A percentile compares a stretch with the other conserved stretches of the same genome.
These are phyloP conservation scores for Lepidonotus clava DNA, from an alignment of 2,888 invertebrate species.

Conservation along the genomic window DNA sequence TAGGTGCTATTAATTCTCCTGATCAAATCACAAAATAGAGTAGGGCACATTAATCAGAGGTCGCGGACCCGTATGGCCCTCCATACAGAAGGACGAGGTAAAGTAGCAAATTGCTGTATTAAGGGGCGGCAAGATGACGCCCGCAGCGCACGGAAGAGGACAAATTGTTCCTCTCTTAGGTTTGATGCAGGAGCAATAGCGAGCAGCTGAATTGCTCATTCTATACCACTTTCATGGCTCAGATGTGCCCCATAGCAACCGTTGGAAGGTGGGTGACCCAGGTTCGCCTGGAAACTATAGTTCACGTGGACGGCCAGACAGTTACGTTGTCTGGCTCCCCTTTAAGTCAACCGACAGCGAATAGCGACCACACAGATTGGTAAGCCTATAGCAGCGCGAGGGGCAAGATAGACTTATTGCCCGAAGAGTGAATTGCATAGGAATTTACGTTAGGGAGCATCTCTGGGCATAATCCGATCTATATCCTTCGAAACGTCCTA, in stretches of 20 bases:
- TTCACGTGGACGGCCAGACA: conserved; percentile 21
- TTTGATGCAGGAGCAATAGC: background rate
- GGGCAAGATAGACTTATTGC: no score
- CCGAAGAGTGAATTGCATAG: no score
- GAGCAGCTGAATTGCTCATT: background rate
- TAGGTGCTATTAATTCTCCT: background rate
- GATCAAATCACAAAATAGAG: background rate
- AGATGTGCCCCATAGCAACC: conserved; percentile 18
- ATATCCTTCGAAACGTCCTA: no score
- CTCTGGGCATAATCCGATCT: no score
- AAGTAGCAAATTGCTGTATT: background rate
- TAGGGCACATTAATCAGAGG: background rate
- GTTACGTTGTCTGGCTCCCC: background rate
- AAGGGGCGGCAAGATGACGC: background rate
- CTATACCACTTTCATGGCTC: background rate
- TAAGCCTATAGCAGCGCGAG: no score
- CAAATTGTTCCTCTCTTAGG: conserved; percentile 9
- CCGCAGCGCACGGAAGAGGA: background rate
- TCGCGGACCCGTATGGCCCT: background rate
- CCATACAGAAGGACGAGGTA: background rate
- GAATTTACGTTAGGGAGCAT: no score
- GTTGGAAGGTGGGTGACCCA: background rate
- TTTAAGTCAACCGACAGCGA: no score
- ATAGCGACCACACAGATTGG: no score
- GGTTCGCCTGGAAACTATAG: background rate